Evolutionary conservation across 2,113 vertebrate species (phyloP).

Genomic region (Hepsetus odoe): DNA sequence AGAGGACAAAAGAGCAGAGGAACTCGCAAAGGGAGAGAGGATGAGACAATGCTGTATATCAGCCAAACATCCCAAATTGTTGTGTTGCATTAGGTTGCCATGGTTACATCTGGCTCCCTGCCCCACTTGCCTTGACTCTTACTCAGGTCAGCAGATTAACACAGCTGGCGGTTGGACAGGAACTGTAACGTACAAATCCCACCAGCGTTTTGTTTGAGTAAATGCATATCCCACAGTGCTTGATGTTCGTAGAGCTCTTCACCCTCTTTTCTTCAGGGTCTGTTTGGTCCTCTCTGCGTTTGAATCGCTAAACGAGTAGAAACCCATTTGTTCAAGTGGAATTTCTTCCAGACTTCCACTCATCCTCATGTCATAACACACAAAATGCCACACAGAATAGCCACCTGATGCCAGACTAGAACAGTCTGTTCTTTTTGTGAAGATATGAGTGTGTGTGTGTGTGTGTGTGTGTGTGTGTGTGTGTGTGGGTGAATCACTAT

Average conservation of each 20-base stretch:
- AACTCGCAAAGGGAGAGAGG: not conserved
- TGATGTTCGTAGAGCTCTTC: not conserved
- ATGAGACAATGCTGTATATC: conserved; percentile 9
- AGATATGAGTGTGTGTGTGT: conserved; percentile 20
- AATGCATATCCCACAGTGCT: not conserved
- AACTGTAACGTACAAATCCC: not conserved
- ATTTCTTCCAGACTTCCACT: not conserved
- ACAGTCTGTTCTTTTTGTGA: conserved; percentile 1
- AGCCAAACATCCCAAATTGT: conserved; percentile 8
- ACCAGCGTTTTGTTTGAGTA: conserved; percentile 2
- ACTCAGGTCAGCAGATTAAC: conserved; percentile 18
- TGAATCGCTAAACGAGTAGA: not conserved
- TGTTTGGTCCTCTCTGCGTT: not conserved
- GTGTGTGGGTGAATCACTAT: conserved; percentile 8
- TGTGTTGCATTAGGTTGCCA: conserved; percentile 36
- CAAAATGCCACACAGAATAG: not conserved
- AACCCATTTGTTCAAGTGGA: not conserved
- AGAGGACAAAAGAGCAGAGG: not conserved
- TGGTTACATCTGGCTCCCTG: conserved; percentile 13
- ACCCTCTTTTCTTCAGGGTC: not conserved
- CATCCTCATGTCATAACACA: not conserved
- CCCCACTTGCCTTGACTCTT: not conserved
- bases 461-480: conserved; percentile 10
- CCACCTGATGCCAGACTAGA: not conserved
- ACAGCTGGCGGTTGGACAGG: not conserved